These are phyloP conservation scores for Heliconius hewitsoni DNA, from an alignment of 1,140 invertebrate genomes.

Conservation along the genomic window DNA sequence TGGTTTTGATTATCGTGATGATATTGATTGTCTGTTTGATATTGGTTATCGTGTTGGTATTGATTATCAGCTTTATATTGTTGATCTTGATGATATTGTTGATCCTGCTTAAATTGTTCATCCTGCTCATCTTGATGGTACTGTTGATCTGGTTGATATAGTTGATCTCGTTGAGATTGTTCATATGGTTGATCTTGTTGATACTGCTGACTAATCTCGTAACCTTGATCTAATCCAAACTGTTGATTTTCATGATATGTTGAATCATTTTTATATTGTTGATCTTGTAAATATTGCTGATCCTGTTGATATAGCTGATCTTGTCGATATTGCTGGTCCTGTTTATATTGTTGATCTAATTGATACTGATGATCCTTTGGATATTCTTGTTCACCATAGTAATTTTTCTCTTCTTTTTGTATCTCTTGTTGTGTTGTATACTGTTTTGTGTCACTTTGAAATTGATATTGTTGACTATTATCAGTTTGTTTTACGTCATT, in stretches of 20 bases:
- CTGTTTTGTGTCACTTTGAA: conserved; percentile 42
- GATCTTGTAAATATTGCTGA: conserved; percentile 42
- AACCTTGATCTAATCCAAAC: conserved; percentile 41
- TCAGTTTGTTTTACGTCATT: conserved; percentile 44
- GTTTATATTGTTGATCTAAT: conserved; percentile 34
- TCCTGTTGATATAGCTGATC: conserved; percentile 75
- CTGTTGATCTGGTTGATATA: conserved; percentile 64
- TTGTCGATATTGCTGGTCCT: conserved; percentile 52
- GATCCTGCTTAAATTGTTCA: conserved; percentile 19
- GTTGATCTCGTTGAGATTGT: conserved; percentile 28
- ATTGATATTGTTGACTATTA: conserved; percentile 50
- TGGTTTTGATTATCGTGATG: conserved; percentile 47
- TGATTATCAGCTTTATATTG: conserved; percentile 72
- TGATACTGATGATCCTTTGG: conserved; percentile 34
- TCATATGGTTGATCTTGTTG: conserved; percentile 47
- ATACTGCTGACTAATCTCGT: conserved; percentile 36
- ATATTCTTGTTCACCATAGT: conserved; percentile 43
- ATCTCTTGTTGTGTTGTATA: conserved; percentile 41
- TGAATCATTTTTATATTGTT: conserved; percentile 52
- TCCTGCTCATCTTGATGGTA: conserved; percentile 30
- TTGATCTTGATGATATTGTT: conserved; percentile 36
- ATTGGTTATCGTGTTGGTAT: conserved; percentile 40
- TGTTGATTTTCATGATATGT: conserved; percentile 60
- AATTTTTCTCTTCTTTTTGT: conserved; percentile 68
- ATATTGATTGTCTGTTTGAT: conserved; percentile 45